phyloP scores from a whole-genome alignment of 2,113 vertebrate species.

The Gracilinanus agilis region DNA sequence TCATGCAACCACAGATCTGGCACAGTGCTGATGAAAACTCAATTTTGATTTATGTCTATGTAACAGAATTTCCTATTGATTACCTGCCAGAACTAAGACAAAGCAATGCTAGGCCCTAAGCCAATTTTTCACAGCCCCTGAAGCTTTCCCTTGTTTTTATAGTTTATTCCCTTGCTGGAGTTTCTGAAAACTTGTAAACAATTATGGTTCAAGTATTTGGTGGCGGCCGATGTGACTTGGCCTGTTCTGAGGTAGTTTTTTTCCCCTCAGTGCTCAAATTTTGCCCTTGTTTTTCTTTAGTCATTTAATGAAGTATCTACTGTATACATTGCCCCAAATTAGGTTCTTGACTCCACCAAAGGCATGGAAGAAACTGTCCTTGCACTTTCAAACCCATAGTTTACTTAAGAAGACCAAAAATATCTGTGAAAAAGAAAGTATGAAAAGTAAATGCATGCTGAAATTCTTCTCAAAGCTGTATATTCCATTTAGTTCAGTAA shows the following conservation, averaged over 20 bases:
- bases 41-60: slow-evolving; percentile 89
- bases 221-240: slow-evolving; percentile 64
- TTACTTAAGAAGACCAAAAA: background rate
- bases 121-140: slow-evolving; percentile 78
- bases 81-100: slow-evolving; percentile 86
- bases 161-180: slow-evolving; percentile 75
- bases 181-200: slow-evolving; percentile 76
- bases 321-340: background rate
- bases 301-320: slow-evolving; percentile 26
- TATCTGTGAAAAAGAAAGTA: background rate
- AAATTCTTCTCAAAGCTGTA: background rate
- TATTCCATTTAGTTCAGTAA: background rate
- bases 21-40: slow-evolving; percentile 84
- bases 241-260: slow-evolving; percentile 24
- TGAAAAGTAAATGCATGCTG: background rate
- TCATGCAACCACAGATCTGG: slow-evolving; percentile 83
- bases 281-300: slow-evolving; percentile 51
- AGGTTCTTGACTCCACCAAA: slow-evolving; percentile 39
- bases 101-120: slow-evolving; percentile 85
- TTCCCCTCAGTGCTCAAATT: slow-evolving; percentile 21
- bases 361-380: slow-evolving; percentile 19
- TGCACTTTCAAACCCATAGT: background rate
- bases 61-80: slow-evolving; percentile 87
- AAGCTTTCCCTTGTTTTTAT: slow-evolving; percentile 74
- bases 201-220: slow-evolving; percentile 73